Evolutionary conservation across 2,113 vertebrate species (phyloP), one percentile per base, ranked within the genome.

Genomic region (Hemicordylus capensis): DNA sequence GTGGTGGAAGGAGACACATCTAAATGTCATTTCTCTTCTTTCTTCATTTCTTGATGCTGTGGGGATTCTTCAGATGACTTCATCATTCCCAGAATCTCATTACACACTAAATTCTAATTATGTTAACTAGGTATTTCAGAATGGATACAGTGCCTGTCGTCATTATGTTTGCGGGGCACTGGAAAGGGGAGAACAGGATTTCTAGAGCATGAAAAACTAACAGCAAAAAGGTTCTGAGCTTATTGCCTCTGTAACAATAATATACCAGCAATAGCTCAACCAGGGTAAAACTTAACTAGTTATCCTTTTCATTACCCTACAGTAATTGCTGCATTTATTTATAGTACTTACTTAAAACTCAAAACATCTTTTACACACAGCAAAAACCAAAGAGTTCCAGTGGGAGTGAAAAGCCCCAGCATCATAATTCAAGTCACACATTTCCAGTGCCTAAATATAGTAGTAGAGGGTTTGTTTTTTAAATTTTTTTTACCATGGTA

Each of bases 261-360:
- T 0, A 7, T 2, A 77, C 1, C 1, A 1, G 11, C 12, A 10
- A 86, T 3, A 51, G 37, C 39, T 51, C 9, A 31, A 0, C 44
- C 1, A 81, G 59, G 46, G 12, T 24, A 31, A n/a, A 91, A 85
- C 26, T 76, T 81, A 74, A 74, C 42, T 70, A 80, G 28, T 11
- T 86, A 83, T 26, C 31, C 26, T 48, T 79, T 51, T 75, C 39
- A 73, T 61, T 76, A 37, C 7, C 8, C 11, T 80, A 6, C 0
- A 1, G 4, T 22, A 92, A 86, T 0, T 69, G 66, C 51, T 86
- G 44, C 1, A 12, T 89, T 76, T 85, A 88, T 85, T 91, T 88
- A 56, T 37, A 84, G 28, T 19, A 8, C 31, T 83, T 67, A 44
- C 34, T 88, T 85, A 81, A 63, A 88, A 87, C 48, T 48, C 31